These are phyloP conservation scores for Australoheros facetus DNA, from an alignment of 2,797 vertebrate species.

Conservation along the genomic window DNA sequence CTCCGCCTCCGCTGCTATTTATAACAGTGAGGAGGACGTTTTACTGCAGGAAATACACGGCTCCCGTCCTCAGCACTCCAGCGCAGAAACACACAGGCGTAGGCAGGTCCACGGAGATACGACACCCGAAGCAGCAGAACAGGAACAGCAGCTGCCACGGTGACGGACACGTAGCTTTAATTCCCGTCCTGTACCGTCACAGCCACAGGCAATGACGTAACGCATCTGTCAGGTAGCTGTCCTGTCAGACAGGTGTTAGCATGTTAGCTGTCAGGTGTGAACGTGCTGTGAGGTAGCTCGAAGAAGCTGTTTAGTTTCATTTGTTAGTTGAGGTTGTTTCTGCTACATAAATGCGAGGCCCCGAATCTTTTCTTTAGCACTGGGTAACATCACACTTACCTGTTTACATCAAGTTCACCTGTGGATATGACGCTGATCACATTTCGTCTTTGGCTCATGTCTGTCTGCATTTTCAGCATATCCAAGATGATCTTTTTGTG, in stretches of 20 bases:
- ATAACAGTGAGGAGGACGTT: conserved; percentile 26
- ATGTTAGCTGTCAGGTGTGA: background rate
- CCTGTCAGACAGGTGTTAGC: background rate
- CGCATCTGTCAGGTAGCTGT: background rate
- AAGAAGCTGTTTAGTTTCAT: background rate
- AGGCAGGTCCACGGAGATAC: background rate
- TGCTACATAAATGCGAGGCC: background rate
- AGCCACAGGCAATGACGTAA: background rate
- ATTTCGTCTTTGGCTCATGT: too few relatives aligned
- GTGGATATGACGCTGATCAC: background rate
- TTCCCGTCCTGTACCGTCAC: background rate
- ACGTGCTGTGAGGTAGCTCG: background rate
- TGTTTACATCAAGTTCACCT: background rate
- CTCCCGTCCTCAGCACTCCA: conserved; percentile 1
- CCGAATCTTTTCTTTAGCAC: background rate
- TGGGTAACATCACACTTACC: background rate
- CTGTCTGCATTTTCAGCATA: background rate
- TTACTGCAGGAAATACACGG: conserved; percentile 56
- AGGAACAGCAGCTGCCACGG: background rate
- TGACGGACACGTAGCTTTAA: background rate
- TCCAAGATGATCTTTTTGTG: background rate
- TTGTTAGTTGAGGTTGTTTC: background rate
- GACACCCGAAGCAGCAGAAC: conserved; percentile 1
- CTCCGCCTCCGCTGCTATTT: conserved; percentile 46
- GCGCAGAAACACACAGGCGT: conserved; percentile 1